Conservation (phyloP, 1,140 invertebrate genomes). For the Cotesia vestalis region DNA sequence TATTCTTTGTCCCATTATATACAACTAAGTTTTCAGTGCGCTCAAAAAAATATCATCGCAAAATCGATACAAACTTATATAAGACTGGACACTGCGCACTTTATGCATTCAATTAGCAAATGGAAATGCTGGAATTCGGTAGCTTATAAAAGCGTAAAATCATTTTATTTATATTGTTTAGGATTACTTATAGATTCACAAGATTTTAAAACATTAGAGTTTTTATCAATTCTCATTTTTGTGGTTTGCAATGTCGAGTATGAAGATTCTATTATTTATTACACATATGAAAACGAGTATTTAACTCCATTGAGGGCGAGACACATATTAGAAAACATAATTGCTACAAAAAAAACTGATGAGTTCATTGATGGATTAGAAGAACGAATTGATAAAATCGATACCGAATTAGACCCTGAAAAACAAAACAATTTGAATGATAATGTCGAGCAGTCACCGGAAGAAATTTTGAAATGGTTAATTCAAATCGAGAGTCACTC, state of each 20-base stretch:
- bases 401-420: not conserved
- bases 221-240: not conserved
- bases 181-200: not conserved
- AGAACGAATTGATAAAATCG: not conserved
- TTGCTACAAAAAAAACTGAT: not conserved
- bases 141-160: not conserved
- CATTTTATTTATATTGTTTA: not conserved
- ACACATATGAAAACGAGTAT: no score
- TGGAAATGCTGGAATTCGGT: slow-evolving; percentile 3
- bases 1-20: not conserved
- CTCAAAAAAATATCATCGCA: not conserved
- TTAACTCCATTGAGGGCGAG: not conserved
- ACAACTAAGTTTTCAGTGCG: not conserved
- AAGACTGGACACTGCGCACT: not conserved
- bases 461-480: not conserved
- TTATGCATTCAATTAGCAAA: not conserved
- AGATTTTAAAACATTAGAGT: not conserved
- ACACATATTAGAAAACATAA: not conserved
- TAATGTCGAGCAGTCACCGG: no score
- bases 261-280: no score
- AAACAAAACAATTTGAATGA: not conserved
- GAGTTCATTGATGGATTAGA: not conserved
- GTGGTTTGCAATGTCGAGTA: not conserved
- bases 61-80: not conserved
- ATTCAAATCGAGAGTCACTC: not conserved